Conservation (phyloP, 1,140 invertebrate species). For the Paraescarpia echinospica region DNA sequence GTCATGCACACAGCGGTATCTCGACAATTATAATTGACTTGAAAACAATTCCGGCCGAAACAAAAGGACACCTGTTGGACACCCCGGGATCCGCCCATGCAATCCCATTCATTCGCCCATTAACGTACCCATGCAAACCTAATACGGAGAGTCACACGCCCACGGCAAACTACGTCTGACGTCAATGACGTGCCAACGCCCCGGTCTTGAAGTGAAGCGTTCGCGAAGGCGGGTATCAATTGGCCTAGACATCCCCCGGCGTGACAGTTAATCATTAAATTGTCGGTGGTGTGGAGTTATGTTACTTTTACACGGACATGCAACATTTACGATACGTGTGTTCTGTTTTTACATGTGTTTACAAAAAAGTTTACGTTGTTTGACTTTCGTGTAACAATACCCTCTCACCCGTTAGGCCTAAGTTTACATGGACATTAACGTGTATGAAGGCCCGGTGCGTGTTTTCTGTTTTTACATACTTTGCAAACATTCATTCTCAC, state of each 20-base stretch:
- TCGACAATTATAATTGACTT: no score
- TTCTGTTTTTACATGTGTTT: not conserved
- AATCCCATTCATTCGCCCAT: not conserved
- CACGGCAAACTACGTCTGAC: not conserved
- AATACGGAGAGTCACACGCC: not conserved
- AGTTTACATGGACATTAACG: no score
- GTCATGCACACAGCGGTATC: no score
- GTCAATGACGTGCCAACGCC: not conserved
- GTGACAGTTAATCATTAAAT: not conserved
- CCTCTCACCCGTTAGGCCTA: no score
- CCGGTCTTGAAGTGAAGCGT: not conserved
- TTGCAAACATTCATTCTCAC: not conserved
- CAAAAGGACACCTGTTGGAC: not conserved
- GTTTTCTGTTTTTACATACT: no score
- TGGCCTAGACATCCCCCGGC: not conserved
- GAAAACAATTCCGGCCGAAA: no score
- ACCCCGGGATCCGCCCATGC: not conserved
- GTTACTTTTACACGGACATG: not conserved
- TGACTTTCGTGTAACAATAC: no score
- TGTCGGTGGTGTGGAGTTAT: not conserved
- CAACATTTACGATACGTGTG: not conserved
- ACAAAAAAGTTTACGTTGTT: no score
- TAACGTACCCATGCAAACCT: not conserved
- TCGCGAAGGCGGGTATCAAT: not conserved
- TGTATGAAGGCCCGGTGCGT: no score